Conservation (phyloP, 2,113 vertebrate genomes). For the Eubucco bourcierii region DNA sequence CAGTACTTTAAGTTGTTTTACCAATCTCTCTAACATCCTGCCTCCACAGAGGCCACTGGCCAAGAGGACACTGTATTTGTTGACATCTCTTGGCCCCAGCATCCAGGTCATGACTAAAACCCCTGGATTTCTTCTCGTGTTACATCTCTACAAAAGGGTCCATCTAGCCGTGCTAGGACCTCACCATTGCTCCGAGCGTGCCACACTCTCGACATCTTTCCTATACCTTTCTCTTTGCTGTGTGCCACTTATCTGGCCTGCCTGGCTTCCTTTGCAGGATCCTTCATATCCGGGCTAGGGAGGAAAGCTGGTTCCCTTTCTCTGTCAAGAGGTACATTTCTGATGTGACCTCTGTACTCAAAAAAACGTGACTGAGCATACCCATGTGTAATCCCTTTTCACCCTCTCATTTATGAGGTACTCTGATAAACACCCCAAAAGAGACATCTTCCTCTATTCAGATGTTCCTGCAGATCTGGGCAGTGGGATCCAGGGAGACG, state of each 20-base stretch:
- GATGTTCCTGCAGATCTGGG: not conserved
- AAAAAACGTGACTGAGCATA: accelerated
- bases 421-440: not conserved
- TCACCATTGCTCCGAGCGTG: not conserved
- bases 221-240: not conserved
- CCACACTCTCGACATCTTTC: not conserved
- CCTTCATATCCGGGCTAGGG: not conserved
- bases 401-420: not conserved
- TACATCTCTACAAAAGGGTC: not conserved
- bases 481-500: not conserved
- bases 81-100: not conserved
- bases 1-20: not conserved
- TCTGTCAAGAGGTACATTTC: not conserved
- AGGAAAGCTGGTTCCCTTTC: not conserved
- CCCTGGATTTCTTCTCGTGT: not conserved
- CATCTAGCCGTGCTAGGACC: not conserved
- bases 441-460: not conserved
- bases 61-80: not conserved
- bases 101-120: not conserved
- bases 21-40: not conserved
- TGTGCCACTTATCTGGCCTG: not conserved
- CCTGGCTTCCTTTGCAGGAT: not conserved
- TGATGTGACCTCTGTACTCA: not conserved
- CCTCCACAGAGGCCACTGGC: not conserved
- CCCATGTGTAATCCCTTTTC: not conserved